These are phyloP conservation scores for Pristionchus maxplancki DNA, from an alignment of 2,888 invertebrate genomes.

Conservation along the genomic window DNA sequence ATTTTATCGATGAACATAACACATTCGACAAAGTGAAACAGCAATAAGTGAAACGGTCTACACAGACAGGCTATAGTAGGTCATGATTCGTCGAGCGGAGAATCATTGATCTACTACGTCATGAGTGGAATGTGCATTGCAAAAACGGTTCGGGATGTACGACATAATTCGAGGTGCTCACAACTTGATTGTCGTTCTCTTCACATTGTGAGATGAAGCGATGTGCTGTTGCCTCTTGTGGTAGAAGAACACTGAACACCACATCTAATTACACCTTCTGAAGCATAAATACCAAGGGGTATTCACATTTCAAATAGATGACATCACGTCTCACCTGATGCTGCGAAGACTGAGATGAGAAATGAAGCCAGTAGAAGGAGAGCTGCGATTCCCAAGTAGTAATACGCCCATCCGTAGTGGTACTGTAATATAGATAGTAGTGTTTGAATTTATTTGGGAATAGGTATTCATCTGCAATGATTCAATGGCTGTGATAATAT, in stretches of 20 bases:
- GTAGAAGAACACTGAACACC: slow-evolving; percentile 50
- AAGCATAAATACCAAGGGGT: background rate
- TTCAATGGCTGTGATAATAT: background rate
- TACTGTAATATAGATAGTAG: slow-evolving; percentile 56
- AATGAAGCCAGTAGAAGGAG: slow-evolving; percentile 59
- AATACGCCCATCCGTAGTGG: slow-evolving; percentile 69
- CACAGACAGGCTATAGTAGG: background rate
- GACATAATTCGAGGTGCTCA: background rate
- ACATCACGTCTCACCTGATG: background rate
- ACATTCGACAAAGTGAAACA: background rate
- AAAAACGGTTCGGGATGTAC: background rate
- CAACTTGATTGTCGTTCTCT: slow-evolving; percentile 48
- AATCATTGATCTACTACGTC: background rate
- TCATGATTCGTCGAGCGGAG: background rate
- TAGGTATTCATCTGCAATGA: background rate
- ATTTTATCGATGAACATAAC: background rate
- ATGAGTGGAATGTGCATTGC: slow-evolving; percentile 10
- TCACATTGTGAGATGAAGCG: background rate
- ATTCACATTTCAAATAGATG: background rate
- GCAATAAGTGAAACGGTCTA: slow-evolving; percentile 18
- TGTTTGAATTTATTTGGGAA: too few relatives aligned
- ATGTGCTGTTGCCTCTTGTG: slow-evolving; percentile 45
- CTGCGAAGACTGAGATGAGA: slow-evolving; percentile 50
- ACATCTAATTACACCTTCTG: background rate
- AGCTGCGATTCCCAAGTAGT: slow-evolving; percentile 58